Evolutionary conservation across 2,113 vertebrate species (phyloP), one percentile per base, ranked within the genome.

Genomic region (Serilophus lunatus): DNA sequence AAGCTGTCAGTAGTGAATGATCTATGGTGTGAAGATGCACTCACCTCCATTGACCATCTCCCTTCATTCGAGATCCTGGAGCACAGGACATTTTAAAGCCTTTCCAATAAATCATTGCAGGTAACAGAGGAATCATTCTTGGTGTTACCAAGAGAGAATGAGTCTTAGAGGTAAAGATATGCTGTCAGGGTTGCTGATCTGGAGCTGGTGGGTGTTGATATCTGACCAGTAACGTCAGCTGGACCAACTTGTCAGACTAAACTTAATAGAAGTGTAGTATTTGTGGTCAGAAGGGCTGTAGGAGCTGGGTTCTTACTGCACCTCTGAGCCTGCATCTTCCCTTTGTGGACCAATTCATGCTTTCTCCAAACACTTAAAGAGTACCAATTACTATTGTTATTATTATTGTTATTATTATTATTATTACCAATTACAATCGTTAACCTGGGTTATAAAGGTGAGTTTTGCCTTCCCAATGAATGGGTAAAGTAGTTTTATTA

Each of bases 21-120:
- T 98, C 94, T 42, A 56, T 93, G n/a, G 4, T 96, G 97, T 97
- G 88, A 89, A 97, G 97, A 97, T 93, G 94, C 93, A 98, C 97
- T 97, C 95, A 82, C 86, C 86, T 95, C 96, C 96, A 86, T 65
- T 95, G 97, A 97, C 97, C 78, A 47, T 91, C 92, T 95, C 93
- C 97, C 94, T 96, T 94, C 95, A 81, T 83, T 82, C 95, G 94
- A 63, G 94, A 75, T 95, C 94, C 96, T 70, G 96, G 87, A 95
- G 90, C 95, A 57, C 4, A 25, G 94, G 96, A 88, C 44, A 10
- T 95, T 96, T 96, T 94, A 97, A 96, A 97, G 88, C 92, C 95
- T 96, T 95, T 95, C 87, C 93, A 88, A 63, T 92, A 82, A 97
- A 96, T 96, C 96, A 80, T 49, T 95, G 94, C 92, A 91, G 92